phyloP scores from a whole-genome alignment of 2,113 vertebrate species.

The Stegostoma tigrinum region DNA sequence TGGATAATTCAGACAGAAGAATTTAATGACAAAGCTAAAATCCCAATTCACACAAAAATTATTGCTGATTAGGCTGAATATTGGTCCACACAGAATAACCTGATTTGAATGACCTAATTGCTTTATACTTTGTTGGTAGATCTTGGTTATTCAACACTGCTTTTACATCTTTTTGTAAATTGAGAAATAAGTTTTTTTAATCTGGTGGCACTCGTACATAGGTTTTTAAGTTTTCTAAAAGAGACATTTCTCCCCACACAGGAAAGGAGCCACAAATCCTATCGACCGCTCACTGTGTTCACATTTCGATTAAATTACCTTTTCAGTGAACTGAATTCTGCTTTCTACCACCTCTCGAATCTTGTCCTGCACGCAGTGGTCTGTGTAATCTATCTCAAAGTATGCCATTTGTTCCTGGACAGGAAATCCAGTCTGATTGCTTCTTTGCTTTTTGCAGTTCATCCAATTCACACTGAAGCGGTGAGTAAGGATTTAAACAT shows the following conservation, averaged over 20 bases:
- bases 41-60: background rate
- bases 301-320: conserved; percentile 94
- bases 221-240: background rate
- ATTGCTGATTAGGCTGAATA: background rate
- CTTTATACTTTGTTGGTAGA: background rate
- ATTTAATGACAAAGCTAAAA: background rate
- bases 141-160: background rate
- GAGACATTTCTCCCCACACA: conserved; percentile 47
- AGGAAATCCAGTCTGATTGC: conserved; percentile 72
- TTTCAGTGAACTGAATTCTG: conserved; percentile 80
- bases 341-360: conserved; percentile 90
- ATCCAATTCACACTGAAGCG: conserved; percentile 92
- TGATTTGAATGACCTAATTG: background rate
- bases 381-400: conserved; percentile 82
- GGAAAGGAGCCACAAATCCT: conserved; percentile 97
- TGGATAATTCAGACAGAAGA: background rate
- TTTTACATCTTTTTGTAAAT: background rate
- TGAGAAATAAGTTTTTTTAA: background rate
- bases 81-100: background rate
- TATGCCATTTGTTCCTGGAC: conserved; percentile 83
- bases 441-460: conserved; percentile 84
- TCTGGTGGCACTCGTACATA: background rate
- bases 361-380: conserved; percentile 75
- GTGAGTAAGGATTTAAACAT: conserved; percentile 61
- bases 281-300: conserved; percentile 87